Evolutionary conservation across 2,113 vertebrate species (phyloP).

Genomic region (Nyctibius bracteatus): DNA sequence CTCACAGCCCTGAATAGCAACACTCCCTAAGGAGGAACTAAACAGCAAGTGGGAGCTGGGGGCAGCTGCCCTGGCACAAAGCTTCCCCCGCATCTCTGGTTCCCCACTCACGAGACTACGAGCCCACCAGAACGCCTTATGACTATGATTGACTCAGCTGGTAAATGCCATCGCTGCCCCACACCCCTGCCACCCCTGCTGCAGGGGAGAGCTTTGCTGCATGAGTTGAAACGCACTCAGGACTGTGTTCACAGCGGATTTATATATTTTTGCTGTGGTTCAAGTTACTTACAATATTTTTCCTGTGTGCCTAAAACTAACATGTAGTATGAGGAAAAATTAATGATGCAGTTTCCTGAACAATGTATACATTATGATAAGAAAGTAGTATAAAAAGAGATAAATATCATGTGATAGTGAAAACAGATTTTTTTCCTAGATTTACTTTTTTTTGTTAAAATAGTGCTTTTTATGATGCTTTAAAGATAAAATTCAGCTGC

Average conservation of each 20-base stretch:
- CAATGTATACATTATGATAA: rapidly evolving
- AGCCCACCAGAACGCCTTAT: background rate
- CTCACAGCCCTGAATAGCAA: background rate
- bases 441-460: background rate
- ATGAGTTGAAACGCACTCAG: background rate
- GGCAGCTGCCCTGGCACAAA: background rate
- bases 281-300: background rate
- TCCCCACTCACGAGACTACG: rapidly evolving
- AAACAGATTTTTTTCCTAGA: background rate
- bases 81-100: background rate
- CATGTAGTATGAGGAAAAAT: background rate
- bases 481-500: background rate
- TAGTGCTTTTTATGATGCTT: background rate
- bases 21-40: background rate
- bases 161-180: background rate
- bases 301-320: background rate
- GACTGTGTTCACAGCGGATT: background rate
- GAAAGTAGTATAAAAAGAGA: background rate
- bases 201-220: background rate
- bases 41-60: background rate
- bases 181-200: background rate
- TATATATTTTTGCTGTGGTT: background rate
- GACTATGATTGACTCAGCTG: background rate
- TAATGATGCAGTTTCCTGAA: background rate
- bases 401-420: background rate